Conservation (phyloP, 1,140 invertebrate species). For the Chionoecetes opilio region DNA sequence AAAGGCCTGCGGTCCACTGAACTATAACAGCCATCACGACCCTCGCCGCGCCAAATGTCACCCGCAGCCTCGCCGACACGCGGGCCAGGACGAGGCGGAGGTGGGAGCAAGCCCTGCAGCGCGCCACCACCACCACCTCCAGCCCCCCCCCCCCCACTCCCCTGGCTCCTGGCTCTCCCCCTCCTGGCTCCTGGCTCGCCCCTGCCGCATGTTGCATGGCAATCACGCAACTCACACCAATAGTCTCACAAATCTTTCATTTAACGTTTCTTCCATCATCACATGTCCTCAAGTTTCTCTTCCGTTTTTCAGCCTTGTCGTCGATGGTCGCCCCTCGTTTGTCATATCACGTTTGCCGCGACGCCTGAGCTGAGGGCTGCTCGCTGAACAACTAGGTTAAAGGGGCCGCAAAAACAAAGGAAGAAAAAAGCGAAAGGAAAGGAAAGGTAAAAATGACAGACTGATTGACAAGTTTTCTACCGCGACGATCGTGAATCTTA, state of each 20-base stretch:
- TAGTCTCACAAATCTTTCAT: background rate
- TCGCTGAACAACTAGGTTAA: constrained; percentile 8
- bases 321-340: background rate
- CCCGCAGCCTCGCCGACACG: background rate
- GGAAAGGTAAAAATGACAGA: background rate
- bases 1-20: constrained; percentile 65
- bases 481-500: background rate
- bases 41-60: constrained; percentile 60
- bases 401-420: background rate
- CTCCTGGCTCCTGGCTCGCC: background rate
- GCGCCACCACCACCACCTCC: background rate
- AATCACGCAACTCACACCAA: background rate
- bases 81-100: background rate
- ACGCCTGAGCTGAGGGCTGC: background rate
- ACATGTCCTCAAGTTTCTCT: background rate
- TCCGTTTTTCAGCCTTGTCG: background rate
- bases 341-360: background rate
- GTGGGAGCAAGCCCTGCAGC: background rate
- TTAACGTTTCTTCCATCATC: background rate
- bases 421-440: background rate
- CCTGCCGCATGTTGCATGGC: background rate
- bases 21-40: constrained; percentile 61
- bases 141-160: no score
- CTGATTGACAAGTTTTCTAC: constrained; percentile 1
- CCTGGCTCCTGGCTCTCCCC: background rate